Evolutionary conservation across 2,888 invertebrate genomes (phyloP), one percentile per base, ranked within the genome.

Genomic region (Ctenicera cuprea): DNA sequence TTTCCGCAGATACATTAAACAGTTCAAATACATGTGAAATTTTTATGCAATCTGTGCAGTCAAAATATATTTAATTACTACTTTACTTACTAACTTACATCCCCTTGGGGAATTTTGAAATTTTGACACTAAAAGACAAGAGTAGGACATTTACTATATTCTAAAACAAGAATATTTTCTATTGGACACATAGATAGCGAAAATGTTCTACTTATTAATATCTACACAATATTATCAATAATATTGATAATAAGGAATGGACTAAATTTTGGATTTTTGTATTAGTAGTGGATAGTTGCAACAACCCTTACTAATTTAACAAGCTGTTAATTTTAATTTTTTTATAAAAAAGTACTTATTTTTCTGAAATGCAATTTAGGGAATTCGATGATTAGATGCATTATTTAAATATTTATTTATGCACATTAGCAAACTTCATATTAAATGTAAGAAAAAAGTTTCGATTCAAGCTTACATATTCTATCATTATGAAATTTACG

Each of bases 161-260:
- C 43, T 62, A 41, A 43, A 41, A 62, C 43, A 38, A 62, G 45
- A 41, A 62, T 26, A 26, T 62, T 62, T 14, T 45, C 30, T 62
- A 62, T 41, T 45, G 62, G 62, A 62, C 62, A 62, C 45, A 59
- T 37, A 62, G 45, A 62, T 62, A 45, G 62, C 26, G 30, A 45
- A 62, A 43, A 62, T 45, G 37, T 18, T 18, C 59, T 59, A 59
- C 59, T 38, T 38, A 38, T 30, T 59, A 33, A 9, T 57, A 59
- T 59, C 38, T 59, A 59, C 22, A 59, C 33, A 52, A 26, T 52
- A 52, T 52, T 52, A 48, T 48, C 41, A 43, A 12, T 22, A 54
- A 12, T 33, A 14, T 14, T 33, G 20, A 59, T 59, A 59, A 38
- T 30, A 38, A 11, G 59, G 59, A 59, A 59, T 59, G 59, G 59